Evolutionary conservation across 2,888 invertebrate species (phyloP).

Genomic region (Xanthorhoe designata): DNA sequence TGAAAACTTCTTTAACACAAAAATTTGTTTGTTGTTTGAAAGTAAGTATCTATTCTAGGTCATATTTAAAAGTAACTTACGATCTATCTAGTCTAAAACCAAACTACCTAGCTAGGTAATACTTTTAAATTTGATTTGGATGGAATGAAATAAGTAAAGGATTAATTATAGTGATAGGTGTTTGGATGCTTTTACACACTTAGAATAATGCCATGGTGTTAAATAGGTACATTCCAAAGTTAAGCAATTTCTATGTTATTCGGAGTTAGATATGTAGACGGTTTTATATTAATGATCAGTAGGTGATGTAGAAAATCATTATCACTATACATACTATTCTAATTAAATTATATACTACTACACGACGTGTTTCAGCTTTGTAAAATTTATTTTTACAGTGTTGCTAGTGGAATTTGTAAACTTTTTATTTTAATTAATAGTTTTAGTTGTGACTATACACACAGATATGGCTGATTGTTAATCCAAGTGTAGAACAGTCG

Average conservation of each 20-base stretch:
- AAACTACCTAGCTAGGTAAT: background rate
- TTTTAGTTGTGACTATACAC: conserved; percentile 70
- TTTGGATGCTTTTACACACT: conserved; percentile 84
- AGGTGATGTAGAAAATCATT: conserved; percentile 37
- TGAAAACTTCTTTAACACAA: background rate
- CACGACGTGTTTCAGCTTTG: conserved; percentile 54
- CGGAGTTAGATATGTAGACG: conserved; percentile 72
- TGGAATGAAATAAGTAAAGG: conserved; percentile 50
- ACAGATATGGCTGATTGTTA: conserved; percentile 68
- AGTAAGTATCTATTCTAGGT: background rate
- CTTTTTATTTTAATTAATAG: conserved; percentile 39
- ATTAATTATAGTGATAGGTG: conserved; percentile 72
- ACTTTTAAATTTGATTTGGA: conserved; percentile 19
- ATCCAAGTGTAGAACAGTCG: conserved; percentile 60
- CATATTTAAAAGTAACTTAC: background rate
- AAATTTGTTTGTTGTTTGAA: background rate
- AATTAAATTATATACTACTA: conserved; percentile 46
- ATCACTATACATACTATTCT: conserved; percentile 34
- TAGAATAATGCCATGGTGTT: conserved; percentile 75
- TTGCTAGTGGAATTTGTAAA: conserved; percentile 48
- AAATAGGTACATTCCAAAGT: conserved; percentile 63
- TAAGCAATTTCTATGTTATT: conserved; percentile 70
- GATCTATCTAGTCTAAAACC: background rate
- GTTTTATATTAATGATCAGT: conserved; percentile 70
- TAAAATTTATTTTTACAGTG: conserved; percentile 44